Evolutionary conservation across 1,140 invertebrate species (phyloP).

Genomic region (Pseudomyrmex concolor): DNA sequence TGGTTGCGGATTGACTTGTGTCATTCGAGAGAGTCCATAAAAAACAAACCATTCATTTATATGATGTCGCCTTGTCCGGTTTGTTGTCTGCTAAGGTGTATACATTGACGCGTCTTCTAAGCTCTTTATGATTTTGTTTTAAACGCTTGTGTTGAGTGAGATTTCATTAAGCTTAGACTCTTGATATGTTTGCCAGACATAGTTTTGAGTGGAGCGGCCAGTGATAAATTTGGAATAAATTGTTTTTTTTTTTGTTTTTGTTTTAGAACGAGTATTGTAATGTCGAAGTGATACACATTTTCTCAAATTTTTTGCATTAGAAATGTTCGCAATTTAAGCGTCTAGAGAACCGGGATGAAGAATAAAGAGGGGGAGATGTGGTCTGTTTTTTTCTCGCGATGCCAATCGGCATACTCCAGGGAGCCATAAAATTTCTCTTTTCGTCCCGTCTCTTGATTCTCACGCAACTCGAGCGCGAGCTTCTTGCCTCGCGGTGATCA

Average conservation of each 20-base stretch:
- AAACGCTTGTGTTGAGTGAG: not conserved
- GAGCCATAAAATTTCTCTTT: conserved; percentile 71
- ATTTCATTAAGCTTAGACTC: conserved; percentile 51
- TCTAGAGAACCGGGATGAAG: not conserved
- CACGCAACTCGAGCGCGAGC: conserved; percentile 72
- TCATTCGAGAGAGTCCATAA: conserved; percentile 32
- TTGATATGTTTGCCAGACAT: conserved; percentile 23
- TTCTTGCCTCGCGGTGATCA: conserved; percentile 71
- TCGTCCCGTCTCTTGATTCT: conserved; percentile 54
- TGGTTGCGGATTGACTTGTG: conserved; percentile 36
- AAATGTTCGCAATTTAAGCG: conserved; percentile 29
- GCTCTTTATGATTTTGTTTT: conserved; percentile 30
- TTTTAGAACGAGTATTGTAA: not conserved
- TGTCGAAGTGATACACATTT: not conserved
- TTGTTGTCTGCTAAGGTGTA: conserved; percentile 21
- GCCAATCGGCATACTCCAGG: conserved; percentile 65
- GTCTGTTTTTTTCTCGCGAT: conserved; percentile 60
- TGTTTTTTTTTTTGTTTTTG: no score
- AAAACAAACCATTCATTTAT: conserved; percentile 38
- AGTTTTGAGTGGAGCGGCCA: not conserved
- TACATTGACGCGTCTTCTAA: not conserved
- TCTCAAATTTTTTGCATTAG: conserved; percentile 32
- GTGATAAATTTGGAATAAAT: not conserved
- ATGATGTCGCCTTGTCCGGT: conserved; percentile 32
- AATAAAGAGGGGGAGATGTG: not conserved